These are phyloP conservation scores for Aleiodes sp. DNA, from an alignment of 1,140 invertebrate species.

Conservation along the genomic window DNA sequence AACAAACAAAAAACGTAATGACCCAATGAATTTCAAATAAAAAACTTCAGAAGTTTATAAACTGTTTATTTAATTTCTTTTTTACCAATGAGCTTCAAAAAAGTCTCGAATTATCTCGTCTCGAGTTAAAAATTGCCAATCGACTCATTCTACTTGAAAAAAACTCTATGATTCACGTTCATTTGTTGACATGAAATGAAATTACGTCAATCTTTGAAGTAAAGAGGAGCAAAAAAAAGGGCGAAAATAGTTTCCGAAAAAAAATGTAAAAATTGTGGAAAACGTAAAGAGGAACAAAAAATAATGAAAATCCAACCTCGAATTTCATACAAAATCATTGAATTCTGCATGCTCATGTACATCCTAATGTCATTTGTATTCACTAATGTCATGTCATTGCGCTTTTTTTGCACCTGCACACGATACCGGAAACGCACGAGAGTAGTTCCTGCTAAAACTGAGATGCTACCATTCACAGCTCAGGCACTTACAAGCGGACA, in stretches of 20 bases:
- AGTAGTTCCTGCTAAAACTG: conserved; percentile 51
- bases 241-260: neutral
- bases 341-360: conserved; percentile 11
- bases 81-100: too few species aligned
- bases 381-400: conserved; percentile 35
- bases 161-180: conserved; percentile 8
- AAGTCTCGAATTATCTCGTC: too few species aligned
- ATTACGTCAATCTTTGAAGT: neutral
- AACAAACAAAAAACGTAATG: too few species aligned
- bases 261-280: neutral
- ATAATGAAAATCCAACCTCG: conserved; percentile 20
- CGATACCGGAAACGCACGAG: conserved; percentile 28
- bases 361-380: conserved; percentile 27
- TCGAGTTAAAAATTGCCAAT: too few species aligned
- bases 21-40: too few species aligned
- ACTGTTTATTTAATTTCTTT: too few species aligned
- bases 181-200: conserved; percentile 15
- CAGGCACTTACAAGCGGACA: conserved; percentile 55
- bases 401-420: conserved; percentile 41
- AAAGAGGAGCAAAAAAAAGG: neutral
- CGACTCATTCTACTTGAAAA: too few species aligned
- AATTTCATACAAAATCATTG: neutral
- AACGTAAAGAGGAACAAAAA: neutral
- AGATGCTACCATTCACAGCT: conserved; percentile 57
- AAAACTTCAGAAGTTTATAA: too few species aligned